Evolutionary conservation across 2,113 vertebrate genomes (phyloP), one percentile per base, ranked within the genome.

Genomic region (Albula glossodonta): DNA sequence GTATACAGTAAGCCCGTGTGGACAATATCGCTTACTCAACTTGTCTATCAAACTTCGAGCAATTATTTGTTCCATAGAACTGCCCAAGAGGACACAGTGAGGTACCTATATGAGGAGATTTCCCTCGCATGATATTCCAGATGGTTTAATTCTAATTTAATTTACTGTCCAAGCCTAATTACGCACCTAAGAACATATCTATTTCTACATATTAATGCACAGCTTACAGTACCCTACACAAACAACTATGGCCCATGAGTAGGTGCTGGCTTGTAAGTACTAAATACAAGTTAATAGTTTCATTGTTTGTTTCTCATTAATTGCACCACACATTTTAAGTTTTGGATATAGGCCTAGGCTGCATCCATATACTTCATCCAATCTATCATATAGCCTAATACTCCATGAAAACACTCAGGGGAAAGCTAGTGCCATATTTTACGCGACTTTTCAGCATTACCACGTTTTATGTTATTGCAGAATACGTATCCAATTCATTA

Each of bases 31-130:
- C 89, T 89, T 89, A 85, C 60, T 85, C 60, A 50, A 88, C 74
- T 63, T 90, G 91, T 92, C 91, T 83, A 85, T 92, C 91, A 93
- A 84, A 84, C 84, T 60, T 88, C 51, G 60, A 74, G 74, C 50
- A 74, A 83, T 83, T 70, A 83, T 51, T n/a, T 83, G 5, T 74
- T 25, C 81, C 41, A 53, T 48, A 81, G 22, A 53, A 52, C 51
- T 50, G 8, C 50, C 15, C 51, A 25, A 52, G 53, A 19, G 60
- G 17, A 66, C 15, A 52, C 17, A 25, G 49, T 13, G 10, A 2
- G 12, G 8, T 70, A 70, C 70, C 85, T 66, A 66, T 70, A 79
- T 60, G 82, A 11, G 66, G 56, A 41, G n/a, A 84, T 49, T 57
- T 74, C 8, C 19, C 22, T 10, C 19, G 70, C 19, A 6, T 70